These are phyloP conservation scores for Oxyruncus cristatus DNA, from an alignment of 2,113 vertebrate genomes.

Conservation along the genomic window DNA sequence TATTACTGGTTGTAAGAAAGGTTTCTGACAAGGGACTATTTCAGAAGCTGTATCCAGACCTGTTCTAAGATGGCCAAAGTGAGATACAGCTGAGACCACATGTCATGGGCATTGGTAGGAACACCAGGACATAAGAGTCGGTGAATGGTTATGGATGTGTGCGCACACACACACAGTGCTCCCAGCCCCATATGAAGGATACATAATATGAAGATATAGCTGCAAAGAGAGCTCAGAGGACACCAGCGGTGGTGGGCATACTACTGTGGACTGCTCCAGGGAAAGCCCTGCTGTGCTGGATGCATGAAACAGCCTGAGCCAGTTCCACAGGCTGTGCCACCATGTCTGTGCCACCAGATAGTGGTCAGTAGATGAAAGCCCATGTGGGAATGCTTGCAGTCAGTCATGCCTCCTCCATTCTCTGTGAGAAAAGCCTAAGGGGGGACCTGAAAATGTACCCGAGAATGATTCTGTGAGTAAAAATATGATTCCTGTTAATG, in stretches of 20 bases:
- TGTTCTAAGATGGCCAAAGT: neutral
- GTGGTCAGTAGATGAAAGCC: neutral
- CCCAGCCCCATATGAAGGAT: neutral
- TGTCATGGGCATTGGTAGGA: neutral
- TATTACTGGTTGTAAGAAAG: neutral
- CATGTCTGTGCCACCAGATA: neutral
- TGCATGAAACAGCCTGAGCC: neutral
- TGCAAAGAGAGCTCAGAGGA: neutral
- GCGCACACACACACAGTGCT: neutral
- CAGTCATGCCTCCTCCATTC: neutral
- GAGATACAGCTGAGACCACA: neutral
- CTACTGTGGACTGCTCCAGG: neutral
- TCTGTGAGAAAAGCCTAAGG: neutral
- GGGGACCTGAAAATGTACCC: neutral
- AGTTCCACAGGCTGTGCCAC: neutral
- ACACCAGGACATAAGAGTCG: neutral
- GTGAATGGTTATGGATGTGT: neutral
- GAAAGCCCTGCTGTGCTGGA: neutral
- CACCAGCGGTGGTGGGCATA: neutral
- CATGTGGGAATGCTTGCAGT: rapidly evolving
- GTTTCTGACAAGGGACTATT: neutral
- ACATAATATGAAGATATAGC: neutral
- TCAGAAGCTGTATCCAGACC: neutral
- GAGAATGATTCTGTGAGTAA: neutral
- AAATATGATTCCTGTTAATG: neutral